Evolutionary conservation across 2,113 vertebrate species (phyloP).

Genomic region (Tyto alba): DNA sequence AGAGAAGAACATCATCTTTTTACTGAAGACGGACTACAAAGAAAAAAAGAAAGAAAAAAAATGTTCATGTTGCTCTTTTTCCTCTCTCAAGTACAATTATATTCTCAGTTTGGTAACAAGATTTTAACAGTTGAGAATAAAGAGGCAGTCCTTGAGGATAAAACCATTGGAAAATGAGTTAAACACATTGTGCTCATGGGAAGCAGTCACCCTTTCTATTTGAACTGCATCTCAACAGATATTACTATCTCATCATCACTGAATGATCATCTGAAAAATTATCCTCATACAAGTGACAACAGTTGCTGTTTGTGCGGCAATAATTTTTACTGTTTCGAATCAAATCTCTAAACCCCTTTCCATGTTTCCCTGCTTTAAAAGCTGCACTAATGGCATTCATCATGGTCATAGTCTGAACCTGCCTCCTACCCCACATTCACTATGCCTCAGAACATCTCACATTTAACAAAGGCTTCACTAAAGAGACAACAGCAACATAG

Average conservation of each 20-base stretch:
- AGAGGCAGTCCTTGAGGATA: background rate
- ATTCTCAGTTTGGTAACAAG: background rate
- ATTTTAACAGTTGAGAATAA: background rate
- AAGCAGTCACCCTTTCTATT: background rate
- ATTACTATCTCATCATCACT: no score
- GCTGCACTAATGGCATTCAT: fast-evolving
- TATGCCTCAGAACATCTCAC: background rate
- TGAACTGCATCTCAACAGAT: background rate
- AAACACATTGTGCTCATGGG: background rate
- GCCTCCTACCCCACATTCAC: background rate
- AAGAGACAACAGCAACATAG: no score
- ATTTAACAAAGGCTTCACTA: background rate
- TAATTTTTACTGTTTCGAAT: no score
- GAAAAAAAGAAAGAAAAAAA: no score
- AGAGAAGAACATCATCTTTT: background rate
- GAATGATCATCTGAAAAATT: background rate
- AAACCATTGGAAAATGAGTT: background rate
- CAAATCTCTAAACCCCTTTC: background rate
- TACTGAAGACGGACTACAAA: background rate
- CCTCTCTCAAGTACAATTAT: no score
- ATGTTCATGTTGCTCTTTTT: no score
- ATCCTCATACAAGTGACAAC: background rate
- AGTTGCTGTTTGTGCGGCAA: background rate
- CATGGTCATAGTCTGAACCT: background rate
- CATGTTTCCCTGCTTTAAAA: background rate